Percentiles rank a stretch among this genome's conserved stretches.
These are phyloP conservation scores for Trissoscelio sp. DNA, from an alignment of 2,888 invertebrate species.

Conservation along the genomic window DNA sequence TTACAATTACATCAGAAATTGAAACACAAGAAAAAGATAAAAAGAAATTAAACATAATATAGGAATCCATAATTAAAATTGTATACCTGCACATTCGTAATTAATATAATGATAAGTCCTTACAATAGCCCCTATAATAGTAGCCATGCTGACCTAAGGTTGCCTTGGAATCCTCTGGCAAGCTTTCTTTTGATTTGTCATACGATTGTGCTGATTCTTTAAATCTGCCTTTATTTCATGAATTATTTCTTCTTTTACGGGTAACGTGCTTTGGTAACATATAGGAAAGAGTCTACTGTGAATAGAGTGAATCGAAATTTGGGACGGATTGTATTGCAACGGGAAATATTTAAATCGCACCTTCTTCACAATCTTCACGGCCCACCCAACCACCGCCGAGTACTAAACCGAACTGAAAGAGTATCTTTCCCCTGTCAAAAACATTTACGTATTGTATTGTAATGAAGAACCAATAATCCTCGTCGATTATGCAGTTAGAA, in stretches of 20 bases:
- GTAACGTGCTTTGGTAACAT: not conserved
- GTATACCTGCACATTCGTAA: constrained; percentile 78
- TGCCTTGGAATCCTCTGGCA: constrained; percentile 25
- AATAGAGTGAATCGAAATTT: not conserved
- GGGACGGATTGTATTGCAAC: constrained; percentile 17
- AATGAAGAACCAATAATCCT: constrained; percentile 62
- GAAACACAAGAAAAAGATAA: too few relatives aligned
- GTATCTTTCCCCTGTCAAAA: constrained; percentile 63
- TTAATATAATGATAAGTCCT: constrained; percentile 75
- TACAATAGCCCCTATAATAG: constrained; percentile 74
- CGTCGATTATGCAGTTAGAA: constrained; percentile 54
- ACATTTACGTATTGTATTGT: constrained; percentile 68
- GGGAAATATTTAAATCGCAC: constrained; percentile 5
- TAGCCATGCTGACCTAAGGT: constrained; percentile 73
- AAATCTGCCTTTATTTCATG: not conserved
- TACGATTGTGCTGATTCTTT: too few relatives aligned
- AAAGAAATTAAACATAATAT: not conserved
- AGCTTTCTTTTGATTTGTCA: constrained; percentile 50
- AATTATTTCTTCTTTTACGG: not conserved
- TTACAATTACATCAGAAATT: too few relatives aligned
- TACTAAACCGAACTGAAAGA: constrained; percentile 74
- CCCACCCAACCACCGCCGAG: constrained; percentile 75
- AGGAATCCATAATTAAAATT: too few relatives aligned
- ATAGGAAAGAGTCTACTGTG: not conserved
- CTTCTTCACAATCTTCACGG: constrained; percentile 61